These are phyloP conservation scores for Aphelenchoides bicaudatus DNA, from an alignment of 2,888 invertebrate species.

Conservation along the genomic window DNA sequence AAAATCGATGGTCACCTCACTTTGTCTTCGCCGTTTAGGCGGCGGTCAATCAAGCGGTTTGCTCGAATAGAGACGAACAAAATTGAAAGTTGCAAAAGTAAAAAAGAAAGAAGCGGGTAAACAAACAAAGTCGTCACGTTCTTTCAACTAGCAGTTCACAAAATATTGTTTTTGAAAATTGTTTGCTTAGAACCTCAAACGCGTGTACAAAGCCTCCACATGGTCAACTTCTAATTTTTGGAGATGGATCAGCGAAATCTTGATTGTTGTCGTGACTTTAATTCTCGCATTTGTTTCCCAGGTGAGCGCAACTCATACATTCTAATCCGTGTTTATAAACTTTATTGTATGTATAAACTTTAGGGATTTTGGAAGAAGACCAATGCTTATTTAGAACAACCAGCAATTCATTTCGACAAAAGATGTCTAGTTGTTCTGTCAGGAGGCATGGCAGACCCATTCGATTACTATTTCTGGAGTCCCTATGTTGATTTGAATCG, in stretches of 20 bases:
- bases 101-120: no score
- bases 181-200: slow-evolving; percentile 1
- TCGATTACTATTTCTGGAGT: slow-evolving; percentile 33
- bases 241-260: neutral
- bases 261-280: neutral
- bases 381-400: slow-evolving; percentile 39
- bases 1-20: no score
- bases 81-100: no score
- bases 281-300: slow-evolving; percentile 15
- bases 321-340: no score
- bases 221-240: slow-evolving; percentile 13
- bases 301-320: no score
- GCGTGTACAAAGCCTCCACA: slow-evolving; percentile 14
- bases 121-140: no score
- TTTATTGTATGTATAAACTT: slow-evolving; percentile 21
- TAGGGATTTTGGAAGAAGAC: slow-evolving; percentile 39
- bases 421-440: slow-evolving; percentile 20
- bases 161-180: no score
- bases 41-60: no score
- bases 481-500: slow-evolving; percentile 29
- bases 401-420: slow-evolving; percentile 23
- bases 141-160: no score
- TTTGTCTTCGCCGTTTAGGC: no score
- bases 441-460: slow-evolving; percentile 17
- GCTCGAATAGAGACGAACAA: no score